Percentiles rank a stretch among this genome's conserved stretches.
These are phyloP conservation scores for Loriculus beryllinus DNA, from an alignment of 2,797 vertebrate species.

Conservation along the genomic window DNA sequence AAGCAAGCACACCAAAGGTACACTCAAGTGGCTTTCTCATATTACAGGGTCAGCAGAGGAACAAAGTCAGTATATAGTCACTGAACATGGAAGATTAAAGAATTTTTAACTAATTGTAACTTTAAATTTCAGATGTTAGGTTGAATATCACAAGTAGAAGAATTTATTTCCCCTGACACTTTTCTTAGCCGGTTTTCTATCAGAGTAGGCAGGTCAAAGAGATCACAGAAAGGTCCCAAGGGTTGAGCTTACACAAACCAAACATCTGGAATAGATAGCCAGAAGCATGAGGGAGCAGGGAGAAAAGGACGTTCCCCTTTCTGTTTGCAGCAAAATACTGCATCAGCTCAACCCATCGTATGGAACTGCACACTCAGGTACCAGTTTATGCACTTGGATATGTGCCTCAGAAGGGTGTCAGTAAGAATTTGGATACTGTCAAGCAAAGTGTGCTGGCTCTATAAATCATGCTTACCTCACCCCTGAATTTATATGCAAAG, in stretches of 20 bases:
- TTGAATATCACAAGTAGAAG: not conserved
- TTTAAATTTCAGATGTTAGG: not conserved
- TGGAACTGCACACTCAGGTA: not conserved
- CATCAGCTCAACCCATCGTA: not conserved
- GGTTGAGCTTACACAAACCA: not conserved
- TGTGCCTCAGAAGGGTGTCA: not conserved
- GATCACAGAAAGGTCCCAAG: not conserved
- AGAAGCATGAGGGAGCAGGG: not conserved
- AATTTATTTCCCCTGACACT: not conserved
- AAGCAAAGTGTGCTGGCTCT: not conserved
- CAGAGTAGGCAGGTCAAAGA: not conserved
- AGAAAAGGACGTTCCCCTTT: not conserved
- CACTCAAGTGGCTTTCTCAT: fast-evolving
- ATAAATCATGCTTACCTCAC: not conserved
- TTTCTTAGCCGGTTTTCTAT: not conserved
- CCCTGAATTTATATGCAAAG: not conserved
- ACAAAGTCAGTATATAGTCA: not conserved
- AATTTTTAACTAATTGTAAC: not conserved
- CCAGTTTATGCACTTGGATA: not conserved
- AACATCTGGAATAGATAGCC: not conserved
- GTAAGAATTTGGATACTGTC: not conserved
- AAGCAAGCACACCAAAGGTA: not conserved
- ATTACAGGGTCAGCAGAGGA: not conserved
- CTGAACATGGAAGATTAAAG: not conserved
- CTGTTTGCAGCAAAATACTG: not conserved